Evolutionary conservation across 2,888 invertebrate species (phyloP).

Genomic region (Fragum whitleyi): DNA sequence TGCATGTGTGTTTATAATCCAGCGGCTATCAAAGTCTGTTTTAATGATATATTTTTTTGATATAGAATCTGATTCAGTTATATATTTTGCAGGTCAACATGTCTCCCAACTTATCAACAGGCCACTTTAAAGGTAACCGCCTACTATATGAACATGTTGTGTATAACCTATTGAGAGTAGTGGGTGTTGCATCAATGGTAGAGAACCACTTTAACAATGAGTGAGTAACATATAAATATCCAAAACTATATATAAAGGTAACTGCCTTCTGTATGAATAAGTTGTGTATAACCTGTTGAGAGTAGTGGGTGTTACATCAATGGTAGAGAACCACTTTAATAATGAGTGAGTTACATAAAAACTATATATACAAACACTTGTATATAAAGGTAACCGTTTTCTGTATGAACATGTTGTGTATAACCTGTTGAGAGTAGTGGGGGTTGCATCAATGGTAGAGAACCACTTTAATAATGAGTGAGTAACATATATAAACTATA

Average conservation of each 20-base stretch:
- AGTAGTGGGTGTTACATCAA: constrained; percentile 89
- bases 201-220: constrained; percentile 61
- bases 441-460: constrained; percentile 86
- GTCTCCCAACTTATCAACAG: constrained; percentile 98
- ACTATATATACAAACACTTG: background rate
- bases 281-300: constrained; percentile 93
- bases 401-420: constrained; percentile 97
- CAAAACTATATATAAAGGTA: no score
- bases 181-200: constrained; percentile 88
- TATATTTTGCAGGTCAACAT: constrained; percentile 92
- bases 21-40: no score
- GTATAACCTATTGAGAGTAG: constrained; percentile 92
- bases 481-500: background rate
- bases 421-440: constrained; percentile 92
- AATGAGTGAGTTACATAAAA: background rate
- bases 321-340: constrained; percentile 61
- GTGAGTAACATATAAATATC: constrained; percentile 58
- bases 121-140: constrained; percentile 94
- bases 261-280: constrained; percentile 94
- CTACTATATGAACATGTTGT: constrained; percentile 96
- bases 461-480: constrained; percentile 50
- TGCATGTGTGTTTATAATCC: no score
- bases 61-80: no score
- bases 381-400: constrained; percentile 91
- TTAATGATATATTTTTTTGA: no score